Conservation (phyloP, 2,113 vertebrate species). For the Empidonax alnorum region DNA sequence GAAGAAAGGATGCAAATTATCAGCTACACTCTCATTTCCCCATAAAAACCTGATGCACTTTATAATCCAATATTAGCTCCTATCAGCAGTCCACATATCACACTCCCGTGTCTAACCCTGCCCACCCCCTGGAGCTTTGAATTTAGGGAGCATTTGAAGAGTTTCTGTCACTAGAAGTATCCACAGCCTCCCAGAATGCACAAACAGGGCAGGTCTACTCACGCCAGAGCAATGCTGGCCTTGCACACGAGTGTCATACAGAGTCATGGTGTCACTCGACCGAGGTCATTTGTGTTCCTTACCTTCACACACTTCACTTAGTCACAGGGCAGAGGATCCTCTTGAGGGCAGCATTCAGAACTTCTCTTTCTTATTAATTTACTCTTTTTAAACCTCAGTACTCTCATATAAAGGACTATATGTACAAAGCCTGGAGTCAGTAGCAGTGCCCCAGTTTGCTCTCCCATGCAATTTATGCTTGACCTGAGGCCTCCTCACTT, state of each 20-base stretch:
- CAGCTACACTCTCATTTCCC: neutral
- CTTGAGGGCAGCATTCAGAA: neutral
- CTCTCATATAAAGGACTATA: neutral
- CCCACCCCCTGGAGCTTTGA: neutral
- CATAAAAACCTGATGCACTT: neutral
- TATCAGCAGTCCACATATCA: neutral
- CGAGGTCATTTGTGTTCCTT: neutral
- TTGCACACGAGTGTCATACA: neutral
- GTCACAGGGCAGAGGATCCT: neutral
- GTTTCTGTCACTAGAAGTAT: neutral
- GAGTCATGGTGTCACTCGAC: neutral
- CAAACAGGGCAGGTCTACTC: neutral
- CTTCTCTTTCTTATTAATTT: neutral
- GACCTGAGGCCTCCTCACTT: neutral
- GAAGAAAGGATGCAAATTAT: neutral
- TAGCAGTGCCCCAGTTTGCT: neutral
- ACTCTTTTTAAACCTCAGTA: neutral
- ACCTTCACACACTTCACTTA: neutral
- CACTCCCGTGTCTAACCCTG: neutral
- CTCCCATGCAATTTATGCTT: neutral
- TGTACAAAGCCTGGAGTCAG: neutral
- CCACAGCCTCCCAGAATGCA: accelerated
- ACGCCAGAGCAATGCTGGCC: neutral
- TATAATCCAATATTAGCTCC: neutral
- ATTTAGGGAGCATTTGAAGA: neutral